phyloP scores from a whole-genome alignment of 2,888 invertebrate genomes.

The Cryptosula pallasiana region DNA sequence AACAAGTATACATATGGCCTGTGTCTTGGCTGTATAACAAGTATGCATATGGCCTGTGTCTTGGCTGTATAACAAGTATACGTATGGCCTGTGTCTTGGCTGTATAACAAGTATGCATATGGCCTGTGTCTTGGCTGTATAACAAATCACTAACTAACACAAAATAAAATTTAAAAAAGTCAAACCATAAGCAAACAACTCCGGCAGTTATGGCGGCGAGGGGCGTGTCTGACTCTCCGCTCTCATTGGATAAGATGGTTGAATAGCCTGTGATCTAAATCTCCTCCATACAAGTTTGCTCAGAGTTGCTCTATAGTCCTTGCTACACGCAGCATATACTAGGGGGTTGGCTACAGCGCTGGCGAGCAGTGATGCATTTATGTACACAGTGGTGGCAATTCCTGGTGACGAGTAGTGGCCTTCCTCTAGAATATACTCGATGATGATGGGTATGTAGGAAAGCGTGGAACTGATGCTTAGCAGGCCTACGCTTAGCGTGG shows the following conservation, averaged over 20 bases:
- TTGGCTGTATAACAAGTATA: too few species aligned
- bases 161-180: not conserved
- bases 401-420: not conserved
- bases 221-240: too few species aligned
- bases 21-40: too few species aligned
- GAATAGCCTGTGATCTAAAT: too few species aligned
- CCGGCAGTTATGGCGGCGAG: too few species aligned
- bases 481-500: not conserved
- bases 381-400: not conserved
- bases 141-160: not conserved
- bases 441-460: slow-evolving; percentile 5
- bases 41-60: too few species aligned
- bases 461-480: not conserved
- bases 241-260: too few species aligned
- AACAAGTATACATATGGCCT: too few species aligned
- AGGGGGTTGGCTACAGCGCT: not conserved
- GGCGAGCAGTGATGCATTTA: not conserved
- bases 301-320: not conserved
- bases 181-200: too few species aligned
- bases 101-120: too few species aligned
- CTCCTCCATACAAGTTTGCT: not conserved
- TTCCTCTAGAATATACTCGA: not conserved
- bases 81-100: too few species aligned
- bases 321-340: not conserved
- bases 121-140: not conserved